Conservation (phyloP, 2,888 invertebrate species). For the Rotaria sp. region DNA sequence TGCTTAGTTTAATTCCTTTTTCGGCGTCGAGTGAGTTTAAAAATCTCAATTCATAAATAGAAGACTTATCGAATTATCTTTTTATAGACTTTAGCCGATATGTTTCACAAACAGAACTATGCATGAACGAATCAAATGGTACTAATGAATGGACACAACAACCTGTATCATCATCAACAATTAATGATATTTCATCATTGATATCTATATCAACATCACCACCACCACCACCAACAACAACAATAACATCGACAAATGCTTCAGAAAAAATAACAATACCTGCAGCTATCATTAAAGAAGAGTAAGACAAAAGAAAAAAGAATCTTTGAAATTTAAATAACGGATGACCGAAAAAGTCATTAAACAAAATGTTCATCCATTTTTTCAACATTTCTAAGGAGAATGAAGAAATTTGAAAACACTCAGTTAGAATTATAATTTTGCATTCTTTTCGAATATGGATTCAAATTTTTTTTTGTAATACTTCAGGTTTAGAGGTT, state of each 20-base stretch:
- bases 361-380: no score
- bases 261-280: background rate
- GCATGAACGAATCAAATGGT: background rate
- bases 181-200: background rate
- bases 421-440: no score
- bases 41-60: no score
- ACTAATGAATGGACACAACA: background rate
- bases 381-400: no score
- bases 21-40: background rate
- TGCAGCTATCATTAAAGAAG: background rate
- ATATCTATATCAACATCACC: background rate
- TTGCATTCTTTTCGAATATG: no score
- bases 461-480: no score
- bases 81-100: constrained; percentile 2
- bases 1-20: background rate
- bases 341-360: no score
- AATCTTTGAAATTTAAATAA: background rate
- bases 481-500: no score
- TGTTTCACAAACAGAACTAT: background rate
- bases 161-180: background rate
- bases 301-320: background rate
- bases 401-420: no score
- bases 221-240: background rate
- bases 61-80: background rate
- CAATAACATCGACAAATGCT: background rate